Base-by-base conservation (phyloP, 2,797 vertebrate species). In the Lithobates sylvaticus region DNA sequence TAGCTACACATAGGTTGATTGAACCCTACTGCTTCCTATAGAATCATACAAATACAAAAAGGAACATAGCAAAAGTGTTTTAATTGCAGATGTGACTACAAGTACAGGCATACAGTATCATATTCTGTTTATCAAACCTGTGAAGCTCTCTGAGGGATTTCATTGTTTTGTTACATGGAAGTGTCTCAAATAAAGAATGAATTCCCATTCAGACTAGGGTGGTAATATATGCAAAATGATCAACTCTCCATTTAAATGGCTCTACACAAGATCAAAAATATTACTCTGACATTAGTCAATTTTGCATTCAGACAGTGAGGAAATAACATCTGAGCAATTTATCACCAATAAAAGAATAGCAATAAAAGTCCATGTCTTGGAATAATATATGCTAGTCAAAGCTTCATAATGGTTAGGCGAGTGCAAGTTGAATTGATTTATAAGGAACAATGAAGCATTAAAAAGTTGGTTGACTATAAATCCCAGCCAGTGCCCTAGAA, bases 391-490 rank as follows among this genome's bases (percentile, higher is more conserved):
- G 89, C 84, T 89, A 89, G 81, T 88, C 29, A 91, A 84, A 77
- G 18, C 23, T 77, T 83, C 12, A 74, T 86, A 80, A 81, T 72
- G 90, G 84, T 78, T 86, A 87, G 72, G 88, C 36, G 47, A 88
- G 76, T 54, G 32, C 29, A 34, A 91, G 89, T 85, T 89, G 50
- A 89, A 92, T 91, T 86, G 5, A 89, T 89, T 88, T 84, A 50
- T 88, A 89, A 89, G 90, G 86, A 10, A 47, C 89, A 91, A 89
- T 90, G 90, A 89, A 88, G 73, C 86, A 84, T 83, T 39, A 84
- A 26, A 86, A 88, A 90, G 86, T 89, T 50, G 1, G 88, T 83
- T 89, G 79, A 80, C 72, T 89, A 85, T 89, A 90, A 90, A 88
- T 89, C 85, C 88, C 76, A 87, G 65, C 78, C 89, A 88, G 58